phyloP scores from a whole-genome alignment of 2,797 vertebrate genomes.

The Artibeus jamaicensis region DNA sequence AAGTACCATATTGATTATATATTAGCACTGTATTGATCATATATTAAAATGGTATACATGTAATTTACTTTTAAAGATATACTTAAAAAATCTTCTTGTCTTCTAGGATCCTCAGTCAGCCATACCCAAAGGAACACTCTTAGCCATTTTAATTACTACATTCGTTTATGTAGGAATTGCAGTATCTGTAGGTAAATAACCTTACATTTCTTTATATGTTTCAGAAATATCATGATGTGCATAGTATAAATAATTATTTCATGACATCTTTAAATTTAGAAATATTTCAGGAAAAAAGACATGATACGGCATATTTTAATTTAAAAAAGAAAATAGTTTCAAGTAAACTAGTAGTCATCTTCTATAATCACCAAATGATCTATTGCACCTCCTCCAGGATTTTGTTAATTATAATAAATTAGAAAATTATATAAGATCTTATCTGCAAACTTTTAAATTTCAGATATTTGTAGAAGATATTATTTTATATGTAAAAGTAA shows the following conservation, averaged over 20 bases:
- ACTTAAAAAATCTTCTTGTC: conserved; percentile 60
- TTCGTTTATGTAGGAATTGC: conserved; percentile 95
- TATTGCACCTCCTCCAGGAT: neutral
- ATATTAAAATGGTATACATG: neutral
- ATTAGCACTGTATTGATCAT: neutral
- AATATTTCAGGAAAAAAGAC: conserved; percentile 2
- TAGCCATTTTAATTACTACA: conserved; percentile 97
- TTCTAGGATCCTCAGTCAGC: conserved; percentile 96
- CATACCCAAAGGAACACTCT: conserved; percentile 96
- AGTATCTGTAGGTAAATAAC: conserved; percentile 91
- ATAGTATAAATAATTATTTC: conserved; percentile 2
- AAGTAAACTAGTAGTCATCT: neutral
- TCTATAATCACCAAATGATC: neutral
- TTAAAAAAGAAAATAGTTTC: neutral
- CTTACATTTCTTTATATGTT: conserved; percentile 64
- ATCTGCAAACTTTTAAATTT: neutral
- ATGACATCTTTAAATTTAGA: conserved; percentile 31
- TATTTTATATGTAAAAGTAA: neutral
- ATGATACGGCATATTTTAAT: neutral
- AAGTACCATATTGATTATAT: conserved; percentile 76
- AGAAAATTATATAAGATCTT: neutral
- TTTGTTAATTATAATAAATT: conserved; percentile 20
- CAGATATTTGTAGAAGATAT: neutral
- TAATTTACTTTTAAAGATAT: conserved; percentile 40
- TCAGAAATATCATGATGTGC: neutral